These are phyloP conservation scores for Hypanus sabinus DNA, from an alignment of 2,113 vertebrate species.

Conservation along the genomic window DNA sequence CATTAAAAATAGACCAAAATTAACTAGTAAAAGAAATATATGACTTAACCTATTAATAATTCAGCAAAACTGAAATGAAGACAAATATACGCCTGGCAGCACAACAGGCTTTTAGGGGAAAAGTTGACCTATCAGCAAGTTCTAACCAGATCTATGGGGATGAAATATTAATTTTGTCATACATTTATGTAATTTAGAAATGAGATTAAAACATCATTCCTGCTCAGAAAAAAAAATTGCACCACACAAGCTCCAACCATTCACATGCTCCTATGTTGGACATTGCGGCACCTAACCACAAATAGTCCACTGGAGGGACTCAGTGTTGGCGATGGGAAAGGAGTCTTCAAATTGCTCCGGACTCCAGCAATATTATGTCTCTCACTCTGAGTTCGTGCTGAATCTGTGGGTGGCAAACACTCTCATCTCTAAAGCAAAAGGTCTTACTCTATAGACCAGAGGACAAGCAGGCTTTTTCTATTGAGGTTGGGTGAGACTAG, in stretches of 20 bases:
- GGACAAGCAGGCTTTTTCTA: no score
- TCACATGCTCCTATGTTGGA: neutral
- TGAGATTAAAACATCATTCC: neutral
- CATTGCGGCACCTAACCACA: neutral
- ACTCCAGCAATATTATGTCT: no score
- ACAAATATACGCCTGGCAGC: neutral
- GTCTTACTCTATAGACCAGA: neutral
- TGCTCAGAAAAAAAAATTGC: neutral
- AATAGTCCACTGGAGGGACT: no score
- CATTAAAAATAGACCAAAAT: neutral
- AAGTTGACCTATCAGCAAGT: neutral
- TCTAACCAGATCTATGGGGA: neutral
- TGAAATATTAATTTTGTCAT: conserved; percentile 24
- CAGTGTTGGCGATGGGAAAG: no score
- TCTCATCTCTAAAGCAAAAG: neutral
- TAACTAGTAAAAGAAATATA: neutral
- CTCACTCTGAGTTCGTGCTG: no score
- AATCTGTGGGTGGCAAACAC: neutral
- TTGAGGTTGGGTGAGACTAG: no score
- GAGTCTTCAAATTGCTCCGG: no score
- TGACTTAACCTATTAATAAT: conserved; percentile 13
- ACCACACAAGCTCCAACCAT: neutral
- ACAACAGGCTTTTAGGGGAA: neutral
- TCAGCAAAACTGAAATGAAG: conserved; percentile 1
- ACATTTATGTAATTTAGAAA: neutral